phyloP scores from a whole-genome alignment of 2,113 vertebrate species.

The Formicarius rufipectus region DNA sequence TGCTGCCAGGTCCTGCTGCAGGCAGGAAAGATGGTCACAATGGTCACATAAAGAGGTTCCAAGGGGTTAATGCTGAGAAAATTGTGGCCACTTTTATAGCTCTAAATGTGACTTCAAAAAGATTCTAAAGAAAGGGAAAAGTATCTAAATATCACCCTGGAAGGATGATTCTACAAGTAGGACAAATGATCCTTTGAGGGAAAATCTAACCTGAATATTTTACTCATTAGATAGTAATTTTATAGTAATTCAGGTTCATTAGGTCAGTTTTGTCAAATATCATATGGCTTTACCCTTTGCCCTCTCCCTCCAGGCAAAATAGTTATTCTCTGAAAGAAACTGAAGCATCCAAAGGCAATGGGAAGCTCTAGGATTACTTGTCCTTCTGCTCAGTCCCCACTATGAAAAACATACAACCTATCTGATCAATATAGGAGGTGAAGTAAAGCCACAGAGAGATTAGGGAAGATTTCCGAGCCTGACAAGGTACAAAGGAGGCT shows the following conservation, averaged over 20 bases:
- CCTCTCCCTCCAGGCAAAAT: conserved; percentile 22
- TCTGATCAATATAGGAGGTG: neutral
- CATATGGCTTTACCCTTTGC: conserved; percentile 16
- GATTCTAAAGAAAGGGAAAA: conserved; percentile 23
- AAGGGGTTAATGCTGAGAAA: neutral
- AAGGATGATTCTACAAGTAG: conserved; percentile 14
- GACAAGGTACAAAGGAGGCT: conserved; percentile 2
- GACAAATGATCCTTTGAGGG: conserved; percentile 21
- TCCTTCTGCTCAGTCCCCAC: conserved; percentile 15
- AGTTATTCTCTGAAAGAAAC: neutral
- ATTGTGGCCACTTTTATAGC: neutral
- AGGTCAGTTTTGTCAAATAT: conserved; percentile 42
- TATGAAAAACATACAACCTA: neutral
- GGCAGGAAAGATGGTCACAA: neutral
- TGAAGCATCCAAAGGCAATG: conserved; percentile 2
- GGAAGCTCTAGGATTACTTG: conserved; percentile 36
- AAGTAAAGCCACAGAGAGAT: conserved; percentile 19
- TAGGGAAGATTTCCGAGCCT: conserved; percentile 7
- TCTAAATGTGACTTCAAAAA: conserved; percentile 2
- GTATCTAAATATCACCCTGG: neutral
- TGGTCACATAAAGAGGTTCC: neutral
- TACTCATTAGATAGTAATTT: conserved; percentile 18
- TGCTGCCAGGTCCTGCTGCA: neutral
- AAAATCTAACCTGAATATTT: conserved; percentile 51
- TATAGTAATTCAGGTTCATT: conserved; percentile 18